Evolutionary conservation across 1,140 invertebrate genomes (phyloP), one percentile per base, ranked within the genome.

Genomic region (Caerostris darwini): DNA sequence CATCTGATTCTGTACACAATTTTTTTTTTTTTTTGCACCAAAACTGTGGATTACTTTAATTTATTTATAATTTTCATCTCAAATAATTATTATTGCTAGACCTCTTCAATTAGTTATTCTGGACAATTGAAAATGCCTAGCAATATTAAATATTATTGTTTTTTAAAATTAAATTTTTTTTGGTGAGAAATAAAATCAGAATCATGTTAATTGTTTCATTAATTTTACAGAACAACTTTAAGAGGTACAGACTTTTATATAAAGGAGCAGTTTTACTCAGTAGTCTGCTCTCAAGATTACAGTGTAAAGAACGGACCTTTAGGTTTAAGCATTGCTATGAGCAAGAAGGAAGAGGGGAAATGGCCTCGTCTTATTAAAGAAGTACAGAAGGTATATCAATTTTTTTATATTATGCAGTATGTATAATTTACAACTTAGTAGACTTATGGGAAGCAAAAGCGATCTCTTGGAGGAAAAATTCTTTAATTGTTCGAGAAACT

Each of bases 341-440:
- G 34, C 2, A 93, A 93, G 34, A 53, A 54, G n/a, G 81, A 69
- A 77, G 3, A 6, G 14, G 17, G 3, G 58, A 93, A 64, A 77
- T 93, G 92, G 92, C 83, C 83, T 54, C 90, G 61, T 57, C 57
- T 92, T 6, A 85, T 56, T 56, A 77, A 90, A 50, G 56, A 85
- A 19, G 58, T 58, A 6, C 7, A 58, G 58, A 85, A 85, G 82
- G 82, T 57, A 12, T 57, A 10, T 58, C 64, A 14, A 14, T 64
- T 64, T 17, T 64, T 67, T 67, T 67, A 67, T 67, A n/a, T 67
- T 67, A 14, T 7, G n/a, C 12, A 67, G 12, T 67, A 67, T 67
- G 12, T 67, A 67, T 4, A 64, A 64, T 64, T 64, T 67, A 14
- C 34, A 34, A 34, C 34, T 34, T 34, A 34, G 34, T 34, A 34